Evolutionary conservation across 2,888 invertebrate genomes (phyloP).

Genomic region (Hemistola chrysoprasaria): DNA sequence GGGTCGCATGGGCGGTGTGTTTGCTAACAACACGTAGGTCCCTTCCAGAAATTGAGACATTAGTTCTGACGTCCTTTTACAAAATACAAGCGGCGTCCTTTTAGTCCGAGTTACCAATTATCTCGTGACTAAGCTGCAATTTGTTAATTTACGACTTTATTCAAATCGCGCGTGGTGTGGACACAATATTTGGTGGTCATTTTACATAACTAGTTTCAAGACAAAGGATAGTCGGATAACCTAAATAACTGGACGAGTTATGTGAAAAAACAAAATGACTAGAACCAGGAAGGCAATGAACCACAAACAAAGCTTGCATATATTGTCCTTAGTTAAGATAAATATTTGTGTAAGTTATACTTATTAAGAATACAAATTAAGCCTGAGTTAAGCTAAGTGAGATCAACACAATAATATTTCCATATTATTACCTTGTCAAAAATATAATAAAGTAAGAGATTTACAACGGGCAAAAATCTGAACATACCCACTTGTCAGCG

Average conservation of each 20-base stretch:
- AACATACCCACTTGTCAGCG: constrained; percentile 33
- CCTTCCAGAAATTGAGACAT: constrained; percentile 75
- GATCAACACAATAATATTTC: constrained; percentile 2
- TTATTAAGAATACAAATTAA: no score
- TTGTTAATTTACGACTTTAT: constrained; percentile 33
- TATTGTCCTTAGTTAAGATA: no score
- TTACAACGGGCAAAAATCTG: constrained; percentile 16
- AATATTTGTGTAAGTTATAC: no score
- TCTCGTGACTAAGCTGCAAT: constrained; percentile 36
- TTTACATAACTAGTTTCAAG: constrained; percentile 31
- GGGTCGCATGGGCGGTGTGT: constrained; percentile 67
- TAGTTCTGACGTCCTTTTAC: constrained; percentile 47
- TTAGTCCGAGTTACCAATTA: constrained; percentile 45
- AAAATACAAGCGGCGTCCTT: constrained; percentile 57
- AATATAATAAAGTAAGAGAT: constrained; percentile 19
- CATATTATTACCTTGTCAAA: constrained; percentile 5
- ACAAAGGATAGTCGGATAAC: constrained; percentile 28
- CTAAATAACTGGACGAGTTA: constrained; percentile 24
- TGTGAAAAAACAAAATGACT: constrained; percentile 23
- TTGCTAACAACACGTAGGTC: constrained; percentile 68
- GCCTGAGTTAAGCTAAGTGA: no score
- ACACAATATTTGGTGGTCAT: constrained; percentile 29
- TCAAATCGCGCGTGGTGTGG: constrained; percentile 29
- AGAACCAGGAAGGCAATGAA: constrained; percentile 30
- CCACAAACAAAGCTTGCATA: constrained; percentile 28